Base-by-base conservation (phyloP, 2,797 vertebrate genomes). In the Fistularia tabacaria region DNA sequence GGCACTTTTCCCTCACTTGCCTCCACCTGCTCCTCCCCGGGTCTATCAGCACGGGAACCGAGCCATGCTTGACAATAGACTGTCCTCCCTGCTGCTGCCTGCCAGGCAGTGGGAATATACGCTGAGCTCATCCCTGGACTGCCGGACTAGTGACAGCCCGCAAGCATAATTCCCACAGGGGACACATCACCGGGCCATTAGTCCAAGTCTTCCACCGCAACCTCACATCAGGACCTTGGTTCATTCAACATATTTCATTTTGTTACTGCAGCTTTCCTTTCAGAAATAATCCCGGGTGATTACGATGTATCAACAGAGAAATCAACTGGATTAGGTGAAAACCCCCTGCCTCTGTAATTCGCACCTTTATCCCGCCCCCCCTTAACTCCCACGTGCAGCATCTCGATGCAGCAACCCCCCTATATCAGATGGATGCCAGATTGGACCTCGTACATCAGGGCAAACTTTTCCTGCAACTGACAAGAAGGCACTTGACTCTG, bases 81-180 rank as follows among this genome's bases (percentile, higher is more conserved):
- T 64, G 65, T 56, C 67, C 50, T 62, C 67, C 38, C 47, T 42
- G 13, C 55, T 57, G 36, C 44, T 36, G 54, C 45, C 64, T 73
- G 73, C 68, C 64, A 55, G 68, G 11, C 25, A 62, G 83, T 82
- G 76, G 73, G 80, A 88, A 90, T 89, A 88, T 76, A 81, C 15
- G 8, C 67, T 87, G 85, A 90, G 77, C 83, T 90, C 87, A 88
- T 81, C 64, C 38, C 51, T 62, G 59, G 69, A 60, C 64, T 69
- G 77, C 41, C 69, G 73, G 74, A 48, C 71, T 59, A 49, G 66
- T 80, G 71, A 76, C 78, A 70, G 67, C 63, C 63, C 71, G 57
- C 65, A 62, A 3, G 38, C 51, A 67, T 71, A 72, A 80, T 74
- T 77, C 57, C 51, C 46, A 51, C 71, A 59, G 46, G 55, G 69